Evolutionary conservation across 2,888 invertebrate species (phyloP).

Genomic region (Maniola hyperantus): DNA sequence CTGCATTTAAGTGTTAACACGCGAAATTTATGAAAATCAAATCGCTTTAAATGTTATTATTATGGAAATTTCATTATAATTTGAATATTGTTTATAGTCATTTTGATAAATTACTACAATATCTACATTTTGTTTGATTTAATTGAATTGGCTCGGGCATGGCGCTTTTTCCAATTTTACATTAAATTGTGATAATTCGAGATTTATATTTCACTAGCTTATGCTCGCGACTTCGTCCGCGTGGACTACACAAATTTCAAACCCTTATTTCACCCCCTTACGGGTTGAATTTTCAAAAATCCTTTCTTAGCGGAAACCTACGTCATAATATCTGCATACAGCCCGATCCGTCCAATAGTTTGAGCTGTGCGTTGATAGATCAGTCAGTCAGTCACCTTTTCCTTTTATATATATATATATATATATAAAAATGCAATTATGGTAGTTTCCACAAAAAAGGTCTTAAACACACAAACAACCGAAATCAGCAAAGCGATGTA

Average conservation of each 20-base stretch:
- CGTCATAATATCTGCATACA: no score
- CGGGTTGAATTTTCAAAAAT: no score
- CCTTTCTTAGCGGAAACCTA: no score
- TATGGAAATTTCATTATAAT: slow-evolving; percentile 25
- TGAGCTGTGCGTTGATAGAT: no score
- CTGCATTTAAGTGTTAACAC: slow-evolving; percentile 5
- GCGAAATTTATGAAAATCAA: slow-evolving; percentile 20
- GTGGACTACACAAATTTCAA: no score
- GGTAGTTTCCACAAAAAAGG: slow-evolving; percentile 6
- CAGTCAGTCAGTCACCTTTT: no score
- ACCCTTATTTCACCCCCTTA: no score
- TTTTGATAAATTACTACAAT: slow-evolving; percentile 11
- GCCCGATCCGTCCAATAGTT: no score
- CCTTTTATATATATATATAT: no score
- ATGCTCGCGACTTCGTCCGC: no score
- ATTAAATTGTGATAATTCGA: no score
- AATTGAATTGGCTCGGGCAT: neutral
- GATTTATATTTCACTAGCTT: no score
- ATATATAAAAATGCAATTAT: neutral
- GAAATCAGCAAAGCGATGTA: slow-evolving; percentile 34
- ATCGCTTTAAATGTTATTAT: slow-evolving; percentile 21
- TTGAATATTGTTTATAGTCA: slow-evolving; percentile 9
- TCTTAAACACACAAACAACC: slow-evolving; percentile 32
- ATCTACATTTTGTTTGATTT: slow-evolving; percentile 5
- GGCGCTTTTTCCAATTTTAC: neutral